Evolutionary conservation across 2,888 invertebrate species (phyloP), one percentile per base, ranked within the genome.

Genomic region (Oxytorus armatus): DNA sequence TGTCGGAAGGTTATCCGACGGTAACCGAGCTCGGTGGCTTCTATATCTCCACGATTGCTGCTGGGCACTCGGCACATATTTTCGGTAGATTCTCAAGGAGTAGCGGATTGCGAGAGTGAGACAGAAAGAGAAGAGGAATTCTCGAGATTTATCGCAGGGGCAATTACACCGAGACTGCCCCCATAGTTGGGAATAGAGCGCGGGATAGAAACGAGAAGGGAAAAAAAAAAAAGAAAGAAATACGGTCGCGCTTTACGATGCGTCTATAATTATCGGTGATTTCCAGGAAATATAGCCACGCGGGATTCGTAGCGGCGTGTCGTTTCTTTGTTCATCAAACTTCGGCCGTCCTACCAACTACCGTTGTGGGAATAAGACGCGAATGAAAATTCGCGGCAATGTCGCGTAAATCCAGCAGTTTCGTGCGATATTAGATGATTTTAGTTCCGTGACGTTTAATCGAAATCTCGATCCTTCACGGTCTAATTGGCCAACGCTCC

Each of bases 221-320:
- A 49, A 36, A 68, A n/a, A n/a, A 18, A 39, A 39, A 25, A 36
- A 59, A 73, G 11, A 42, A 49, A 57, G 57, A 36, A 57, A 16
- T n/a, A 65, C 68, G 61, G 78, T 68, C 78, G 78, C 78, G 74
- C 78, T 78, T 78, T 77, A 80, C 63, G 73, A 80, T 57, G 55
- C 81, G 83, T 82, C 84, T 84, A 83, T 84, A 84, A 84, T 84
- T 84, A 84, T 82, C 77, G 81, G 76, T 81, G 82, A 84, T 84
- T 82, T 84, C 83, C 72, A 77, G 77, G 82, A 82, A 84, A 74
- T 74, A 77, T 61, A 75, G 66, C 49, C 75, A n/a, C n/a, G 53
- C 70, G 65, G 73, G 72, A 81, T 77, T 69, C 21, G 66, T n/a
- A 73, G 61, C 65, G 66, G 14, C 68, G 72, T 77, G 80, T 81